Evolutionary conservation across 2,797 vertebrate genomes (phyloP).

Genomic region (Micropoecilia bifurca): DNA sequence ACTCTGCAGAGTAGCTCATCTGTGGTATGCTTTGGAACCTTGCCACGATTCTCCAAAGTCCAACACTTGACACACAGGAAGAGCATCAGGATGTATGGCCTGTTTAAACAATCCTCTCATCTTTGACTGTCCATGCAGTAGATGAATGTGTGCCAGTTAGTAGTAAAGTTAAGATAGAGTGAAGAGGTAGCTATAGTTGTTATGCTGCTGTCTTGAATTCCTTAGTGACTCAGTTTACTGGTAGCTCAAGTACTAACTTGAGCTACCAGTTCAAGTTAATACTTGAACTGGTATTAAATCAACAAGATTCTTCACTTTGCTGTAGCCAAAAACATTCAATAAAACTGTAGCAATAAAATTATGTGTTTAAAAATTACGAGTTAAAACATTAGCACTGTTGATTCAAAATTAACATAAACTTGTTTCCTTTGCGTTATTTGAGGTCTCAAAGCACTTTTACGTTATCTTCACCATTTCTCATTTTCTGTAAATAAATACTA

Average conservation of each 20-base stretch:
- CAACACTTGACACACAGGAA: conserved; percentile 69
- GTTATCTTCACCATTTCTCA: too few relatives aligned
- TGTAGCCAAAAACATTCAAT: neutral
- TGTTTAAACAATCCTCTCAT: neutral
- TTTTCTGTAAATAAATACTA: too few relatives aligned
- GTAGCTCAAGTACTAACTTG: neutral
- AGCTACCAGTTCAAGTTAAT: too few relatives aligned
- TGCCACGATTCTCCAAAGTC: conserved; percentile 82
- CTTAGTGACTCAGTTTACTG: neutral
- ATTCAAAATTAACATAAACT: too few relatives aligned
- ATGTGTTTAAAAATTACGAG: too few relatives aligned
- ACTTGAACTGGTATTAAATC: too few relatives aligned
- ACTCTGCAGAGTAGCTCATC: conserved; percentile 77
- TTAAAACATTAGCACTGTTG: too few relatives aligned
- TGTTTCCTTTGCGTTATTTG: too few relatives aligned
- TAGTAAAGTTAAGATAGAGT: neutral
- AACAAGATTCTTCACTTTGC: neutral
- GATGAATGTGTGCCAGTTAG: neutral
- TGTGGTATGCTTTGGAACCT: conserved; percentile 76
- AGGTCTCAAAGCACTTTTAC: too few relatives aligned
- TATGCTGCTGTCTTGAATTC: neutral
- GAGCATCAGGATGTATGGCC: neutral
- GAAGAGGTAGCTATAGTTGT: neutral
- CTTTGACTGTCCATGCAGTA: neutral
- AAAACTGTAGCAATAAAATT: neutral